Conservation (phyloP, 2,113 vertebrate species). For the Pristiophorus japonicus region DNA sequence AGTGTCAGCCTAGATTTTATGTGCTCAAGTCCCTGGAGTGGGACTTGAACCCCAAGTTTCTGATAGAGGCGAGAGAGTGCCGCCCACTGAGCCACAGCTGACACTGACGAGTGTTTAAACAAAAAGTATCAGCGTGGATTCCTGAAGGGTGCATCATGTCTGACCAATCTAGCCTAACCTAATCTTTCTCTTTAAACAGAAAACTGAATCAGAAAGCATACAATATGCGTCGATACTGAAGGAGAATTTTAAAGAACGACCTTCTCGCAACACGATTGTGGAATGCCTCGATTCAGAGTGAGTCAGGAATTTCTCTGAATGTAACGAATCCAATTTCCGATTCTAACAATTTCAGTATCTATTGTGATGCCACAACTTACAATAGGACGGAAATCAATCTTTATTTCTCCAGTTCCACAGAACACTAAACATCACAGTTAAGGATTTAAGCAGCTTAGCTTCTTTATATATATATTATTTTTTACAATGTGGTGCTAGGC, state of each 20-base stretch:
- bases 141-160: neutral
- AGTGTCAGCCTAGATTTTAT: no score
- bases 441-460: neutral
- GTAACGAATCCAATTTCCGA: neutral
- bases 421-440: neutral
- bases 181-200: neutral
- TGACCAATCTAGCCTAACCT: neutral
- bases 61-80: no score
- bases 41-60: no score
- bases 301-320: neutral
- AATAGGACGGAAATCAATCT: neutral
- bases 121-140: neutral
- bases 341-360: neutral
- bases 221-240: neutral
- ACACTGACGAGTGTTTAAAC: no score
- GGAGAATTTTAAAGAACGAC: neutral
- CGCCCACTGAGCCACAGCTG: no score
- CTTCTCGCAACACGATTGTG: neutral
- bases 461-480: no score
- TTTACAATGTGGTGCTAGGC: no score
- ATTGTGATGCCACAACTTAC: neutral
- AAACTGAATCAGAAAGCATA: neutral
- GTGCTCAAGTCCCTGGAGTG: no score
- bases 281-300: neutral
- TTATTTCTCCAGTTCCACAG: neutral